A percentile compares a stretch with the other conserved stretches of the same genome.
These are phyloP conservation scores for Helostoma temminkii DNA, from an alignment of 2,797 vertebrate species.

Conservation along the genomic window DNA sequence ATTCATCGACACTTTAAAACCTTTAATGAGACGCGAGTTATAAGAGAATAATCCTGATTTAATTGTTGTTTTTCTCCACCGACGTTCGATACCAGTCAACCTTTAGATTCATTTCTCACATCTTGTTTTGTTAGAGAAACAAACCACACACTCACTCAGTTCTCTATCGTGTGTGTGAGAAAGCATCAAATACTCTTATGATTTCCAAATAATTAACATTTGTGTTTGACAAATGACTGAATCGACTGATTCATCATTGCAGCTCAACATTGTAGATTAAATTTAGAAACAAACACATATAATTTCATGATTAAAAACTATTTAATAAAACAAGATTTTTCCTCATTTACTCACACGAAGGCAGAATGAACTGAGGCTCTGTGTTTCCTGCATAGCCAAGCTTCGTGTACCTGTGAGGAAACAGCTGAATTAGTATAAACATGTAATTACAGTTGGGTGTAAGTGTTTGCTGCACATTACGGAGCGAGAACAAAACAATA, in stretches of 20 bases:
- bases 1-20: too few species aligned
- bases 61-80: neutral
- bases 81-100: too few species aligned
- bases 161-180: neutral
- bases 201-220: neutral
- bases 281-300: too few species aligned
- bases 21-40: too few species aligned
- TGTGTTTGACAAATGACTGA: too few species aligned
- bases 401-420: slow-evolving; percentile 90
- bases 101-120: neutral
- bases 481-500: neutral
- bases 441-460: accelerated
- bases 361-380: slow-evolving; percentile 97
- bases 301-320: neutral
- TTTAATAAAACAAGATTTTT: neutral
- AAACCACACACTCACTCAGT: too few species aligned
- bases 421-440: neutral
- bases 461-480: neutral
- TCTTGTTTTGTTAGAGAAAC: too few species aligned
- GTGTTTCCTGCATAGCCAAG: slow-evolving; percentile 97
- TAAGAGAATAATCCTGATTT: too few species aligned
- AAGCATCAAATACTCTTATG: neutral
- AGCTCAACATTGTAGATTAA: neutral
- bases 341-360: slow-evolving; percentile 91
- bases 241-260: neutral